Evolutionary conservation across 2,797 vertebrate genomes (phyloP), one percentile per base, ranked within the genome.

Genomic region (Pangasius larnaudii): DNA sequence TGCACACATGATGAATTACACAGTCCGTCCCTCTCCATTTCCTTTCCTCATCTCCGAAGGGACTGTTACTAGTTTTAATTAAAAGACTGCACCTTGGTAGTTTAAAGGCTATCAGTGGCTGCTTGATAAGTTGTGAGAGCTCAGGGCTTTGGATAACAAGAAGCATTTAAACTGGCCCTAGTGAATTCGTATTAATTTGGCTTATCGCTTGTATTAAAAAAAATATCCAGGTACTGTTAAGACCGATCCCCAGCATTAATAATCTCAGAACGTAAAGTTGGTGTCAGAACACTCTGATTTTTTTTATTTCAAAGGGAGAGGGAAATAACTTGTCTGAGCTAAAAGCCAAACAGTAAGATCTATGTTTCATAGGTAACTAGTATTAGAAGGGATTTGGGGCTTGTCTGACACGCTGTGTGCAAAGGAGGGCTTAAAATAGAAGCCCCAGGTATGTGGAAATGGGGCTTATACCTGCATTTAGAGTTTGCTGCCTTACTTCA

Each of bases 161-260:
- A 94, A 94, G 94, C 93, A 91, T 96, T 96, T 95, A 95, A 96
- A 94, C 91, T 91, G 92, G 95, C 95, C 95, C 95, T 91, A 91
- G 95, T 92, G 94, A 95, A 94, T 95, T 96, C 94, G 95, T 96
- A 96, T 96, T 97, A 95, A 97, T 96, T 97, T 96, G 94, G 95
- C 95, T 96, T 96, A 96, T 96, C 92, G 86, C 85, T 84, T 93
- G 91, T 93, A 90, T 93, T 88, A 93, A 92, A 88, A 93, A 84
- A 90, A 91, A 92, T 86, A 94, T 93, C 93, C 96, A 96, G 96
- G 95, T 96, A 95, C 93, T 94, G 94, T 93, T 94, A 94, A 95
- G 95, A 95, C 95, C 95, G 95, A 96, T 96, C 93, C 91, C n/a
- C 33, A 0, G 94, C 94, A 95, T 96, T 96, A 96, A 95, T 96